These are phyloP conservation scores for Sinocyclocheilus rhinocerous DNA, from an alignment of 2,113 vertebrate genomes.

Conservation along the genomic window DNA sequence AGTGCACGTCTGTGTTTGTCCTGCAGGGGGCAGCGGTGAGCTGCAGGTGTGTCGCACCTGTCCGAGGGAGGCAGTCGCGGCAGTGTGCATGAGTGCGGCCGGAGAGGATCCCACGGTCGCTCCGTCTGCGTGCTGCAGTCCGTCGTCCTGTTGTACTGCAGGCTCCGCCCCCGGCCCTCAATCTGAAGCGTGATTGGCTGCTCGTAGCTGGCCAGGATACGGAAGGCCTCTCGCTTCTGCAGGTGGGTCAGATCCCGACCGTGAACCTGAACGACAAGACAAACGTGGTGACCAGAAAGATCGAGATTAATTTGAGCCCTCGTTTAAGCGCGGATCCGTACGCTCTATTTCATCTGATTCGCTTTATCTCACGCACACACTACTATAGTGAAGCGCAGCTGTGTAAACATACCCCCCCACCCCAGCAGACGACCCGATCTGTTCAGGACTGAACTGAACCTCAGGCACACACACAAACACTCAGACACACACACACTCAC, in stretches of 20 bases:
- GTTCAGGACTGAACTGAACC: too few species aligned
- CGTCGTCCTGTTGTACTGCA: slow-evolving; percentile 54
- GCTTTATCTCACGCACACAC: too few species aligned
- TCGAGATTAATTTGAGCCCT: not conserved
- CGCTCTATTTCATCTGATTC: too few species aligned
- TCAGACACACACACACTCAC: not conserved
- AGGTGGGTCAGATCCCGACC: slow-evolving; percentile 72
- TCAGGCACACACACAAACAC: not conserved
- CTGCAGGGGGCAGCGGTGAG: not conserved
- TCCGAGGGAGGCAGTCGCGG: slow-evolving; percentile 66
- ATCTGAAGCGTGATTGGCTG: slow-evolving; percentile 79
- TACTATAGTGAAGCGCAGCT: too few species aligned
- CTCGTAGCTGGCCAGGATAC: slow-evolving; percentile 74
- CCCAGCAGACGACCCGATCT: too few species aligned
- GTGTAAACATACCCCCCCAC: too few species aligned
- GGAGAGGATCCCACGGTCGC: slow-evolving; percentile 72
- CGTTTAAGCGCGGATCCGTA: not conserved
- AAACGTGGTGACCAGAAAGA: not conserved
- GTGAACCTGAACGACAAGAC: slow-evolving; percentile 60
- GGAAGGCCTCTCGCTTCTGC: slow-evolving; percentile 74
- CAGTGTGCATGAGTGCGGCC: slow-evolving; percentile 54
- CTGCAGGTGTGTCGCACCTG: slow-evolving; percentile 60
- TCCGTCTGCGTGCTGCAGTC: slow-evolving; percentile 67
- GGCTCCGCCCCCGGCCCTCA: slow-evolving; percentile 68
- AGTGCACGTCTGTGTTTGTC: not conserved